phyloP scores from a whole-genome alignment of 1,140 invertebrate species.

The Trissolcus basalis region DNA sequence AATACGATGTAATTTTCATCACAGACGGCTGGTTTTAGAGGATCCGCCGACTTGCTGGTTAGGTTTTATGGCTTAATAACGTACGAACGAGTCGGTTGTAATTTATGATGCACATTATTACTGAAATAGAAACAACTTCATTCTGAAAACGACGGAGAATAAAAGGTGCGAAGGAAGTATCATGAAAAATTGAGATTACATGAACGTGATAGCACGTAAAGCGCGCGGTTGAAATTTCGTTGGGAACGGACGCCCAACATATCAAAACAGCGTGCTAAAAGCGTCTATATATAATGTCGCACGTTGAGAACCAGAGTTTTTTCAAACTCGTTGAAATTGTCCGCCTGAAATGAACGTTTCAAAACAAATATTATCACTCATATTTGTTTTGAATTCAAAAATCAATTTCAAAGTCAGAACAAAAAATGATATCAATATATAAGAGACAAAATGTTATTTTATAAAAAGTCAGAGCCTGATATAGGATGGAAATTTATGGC shows the following conservation, averaged over 20 bases:
- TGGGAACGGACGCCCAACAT: too few relatives aligned
- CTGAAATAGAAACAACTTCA: slow-evolving; percentile 10
- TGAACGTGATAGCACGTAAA: neutral
- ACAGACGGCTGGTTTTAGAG: neutral
- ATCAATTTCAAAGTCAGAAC: too few relatives aligned
- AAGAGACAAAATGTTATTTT: too few relatives aligned
- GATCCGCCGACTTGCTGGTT: slow-evolving; percentile 13
- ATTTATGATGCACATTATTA: slow-evolving; percentile 28
- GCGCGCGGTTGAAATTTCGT: neutral
- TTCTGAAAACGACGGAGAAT: neutral
- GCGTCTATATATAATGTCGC: too few relatives aligned
- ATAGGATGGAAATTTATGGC: too few relatives aligned
- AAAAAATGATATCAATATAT: too few relatives aligned
- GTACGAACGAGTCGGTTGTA: slow-evolving; percentile 6
- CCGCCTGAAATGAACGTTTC: neutral
- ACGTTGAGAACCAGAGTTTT: neutral
- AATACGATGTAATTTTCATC: slow-evolving; percentile 18
- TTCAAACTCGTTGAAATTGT: neutral
- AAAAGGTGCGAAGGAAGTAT: too few relatives aligned
- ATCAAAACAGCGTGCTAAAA: too few relatives aligned
- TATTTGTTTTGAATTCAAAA: too few relatives aligned
- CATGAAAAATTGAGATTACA: too few relatives aligned
- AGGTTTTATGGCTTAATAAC: slow-evolving; percentile 47
- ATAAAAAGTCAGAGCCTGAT: too few relatives aligned
- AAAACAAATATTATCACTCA: neutral